phyloP scores from a whole-genome alignment of 2,888 invertebrate species.

The Fissipunctia ypsillon region DNA sequence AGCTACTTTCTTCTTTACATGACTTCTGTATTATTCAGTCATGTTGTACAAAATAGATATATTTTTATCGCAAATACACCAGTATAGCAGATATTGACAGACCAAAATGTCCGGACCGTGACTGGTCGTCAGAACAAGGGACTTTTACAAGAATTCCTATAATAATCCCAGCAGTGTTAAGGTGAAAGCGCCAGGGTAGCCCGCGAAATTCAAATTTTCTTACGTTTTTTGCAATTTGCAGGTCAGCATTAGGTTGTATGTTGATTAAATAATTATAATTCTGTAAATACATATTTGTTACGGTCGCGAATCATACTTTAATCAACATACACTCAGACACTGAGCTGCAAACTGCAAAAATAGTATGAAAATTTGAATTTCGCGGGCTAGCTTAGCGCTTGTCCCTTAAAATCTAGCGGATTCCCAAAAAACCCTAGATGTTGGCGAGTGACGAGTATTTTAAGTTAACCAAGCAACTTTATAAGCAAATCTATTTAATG shows the following conservation, averaged over 20 bases:
- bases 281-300: no score
- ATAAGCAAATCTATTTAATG: no score
- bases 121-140: not conserved
- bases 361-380: no score
- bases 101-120: not conserved
- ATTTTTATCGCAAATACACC: not conserved
- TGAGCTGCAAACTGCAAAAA: no score
- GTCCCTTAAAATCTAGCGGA: not conserved
- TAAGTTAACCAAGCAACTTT: not conserved
- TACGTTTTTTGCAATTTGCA: no score
- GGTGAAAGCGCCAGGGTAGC: no score
- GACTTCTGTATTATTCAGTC: not conserved
- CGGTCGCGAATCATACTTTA: no score
- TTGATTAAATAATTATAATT: no score
- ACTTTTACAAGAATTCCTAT: not conserved
- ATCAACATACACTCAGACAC: no score
- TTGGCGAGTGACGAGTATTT: not conserved
- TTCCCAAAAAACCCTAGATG: not conserved
- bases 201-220: no score
- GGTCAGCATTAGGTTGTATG: no score
- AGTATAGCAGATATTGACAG: not conserved
- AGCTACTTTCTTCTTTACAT: not conserved
- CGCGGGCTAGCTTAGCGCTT: no score
- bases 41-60: not conserved
- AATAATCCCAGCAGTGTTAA: not conserved